phyloP scores from a whole-genome alignment of 2,888 invertebrate genomes.

The Dicyrtoma fusca region DNA sequence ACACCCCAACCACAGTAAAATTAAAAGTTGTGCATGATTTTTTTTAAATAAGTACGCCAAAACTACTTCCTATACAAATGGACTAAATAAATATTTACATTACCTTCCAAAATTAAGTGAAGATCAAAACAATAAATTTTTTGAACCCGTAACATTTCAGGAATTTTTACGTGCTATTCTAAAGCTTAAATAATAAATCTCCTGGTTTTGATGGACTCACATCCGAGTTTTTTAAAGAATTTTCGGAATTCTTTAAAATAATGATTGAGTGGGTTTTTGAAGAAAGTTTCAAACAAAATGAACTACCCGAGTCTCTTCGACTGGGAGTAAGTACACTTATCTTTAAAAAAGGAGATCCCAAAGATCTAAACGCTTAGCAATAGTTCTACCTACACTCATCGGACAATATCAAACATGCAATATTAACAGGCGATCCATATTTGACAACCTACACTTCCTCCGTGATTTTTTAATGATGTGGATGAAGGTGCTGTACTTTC shows the following conservation, averaged over 20 bases:
- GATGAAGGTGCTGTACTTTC: too few relatives aligned
- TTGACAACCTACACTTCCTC: too few relatives aligned
- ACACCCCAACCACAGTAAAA: too few relatives aligned
- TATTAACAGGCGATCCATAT: too few relatives aligned
- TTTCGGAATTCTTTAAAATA: neutral
- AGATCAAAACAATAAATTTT: neutral
- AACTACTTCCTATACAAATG: too few relatives aligned
- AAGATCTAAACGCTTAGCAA: neutral
- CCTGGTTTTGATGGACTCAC: slow-evolving; percentile 20
- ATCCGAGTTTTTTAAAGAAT: slow-evolving; percentile 20
- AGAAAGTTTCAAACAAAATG: neutral
- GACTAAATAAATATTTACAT: too few relatives aligned
- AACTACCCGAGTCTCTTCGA: neutral
- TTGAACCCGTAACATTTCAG: neutral
- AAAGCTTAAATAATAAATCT: neutral
- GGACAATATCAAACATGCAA: too few relatives aligned
- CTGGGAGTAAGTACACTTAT: neutral
- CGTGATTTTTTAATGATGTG: too few relatives aligned
- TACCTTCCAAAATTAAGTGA: neutral
- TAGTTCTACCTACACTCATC: too few relatives aligned
- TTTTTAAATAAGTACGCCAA: too few relatives aligned
- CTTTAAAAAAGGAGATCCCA: slow-evolving; percentile 16
- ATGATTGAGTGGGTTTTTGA: neutral
- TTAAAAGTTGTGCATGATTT: too few relatives aligned
- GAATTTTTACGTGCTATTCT: neutral